Evolutionary conservation across 2,113 vertebrate genomes (phyloP).

Genomic region (Strix aluco): DNA sequence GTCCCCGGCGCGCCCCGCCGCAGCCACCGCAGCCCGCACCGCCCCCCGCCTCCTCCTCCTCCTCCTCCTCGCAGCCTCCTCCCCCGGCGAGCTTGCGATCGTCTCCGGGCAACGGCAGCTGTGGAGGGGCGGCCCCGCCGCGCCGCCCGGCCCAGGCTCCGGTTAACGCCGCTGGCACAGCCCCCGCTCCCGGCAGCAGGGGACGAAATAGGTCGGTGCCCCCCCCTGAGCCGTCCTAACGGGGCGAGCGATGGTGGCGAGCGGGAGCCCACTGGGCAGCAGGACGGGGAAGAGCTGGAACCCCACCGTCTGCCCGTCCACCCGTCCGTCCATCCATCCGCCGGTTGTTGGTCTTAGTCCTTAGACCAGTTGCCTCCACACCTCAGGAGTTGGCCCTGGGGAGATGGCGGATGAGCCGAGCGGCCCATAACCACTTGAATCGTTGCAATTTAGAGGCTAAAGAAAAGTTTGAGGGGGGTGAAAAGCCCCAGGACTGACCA

Average conservation of each 20-base stretch:
- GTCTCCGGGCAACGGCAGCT: slow-evolving; percentile 72
- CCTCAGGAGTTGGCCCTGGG: background rate
- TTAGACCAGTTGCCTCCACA: background rate
- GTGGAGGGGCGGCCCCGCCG: background rate
- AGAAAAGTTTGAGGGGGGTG: background rate
- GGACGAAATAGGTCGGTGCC: background rate
- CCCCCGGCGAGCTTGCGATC: background rate
- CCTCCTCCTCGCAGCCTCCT: background rate
- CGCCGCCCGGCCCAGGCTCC: background rate
- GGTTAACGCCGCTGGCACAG: background rate
- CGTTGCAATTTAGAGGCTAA: accelerated
- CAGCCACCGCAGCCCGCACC: slow-evolving; percentile 65
- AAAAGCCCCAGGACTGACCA: accelerated
- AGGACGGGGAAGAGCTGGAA: background rate
- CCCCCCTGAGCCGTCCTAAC: background rate
- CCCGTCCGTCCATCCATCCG: background rate
- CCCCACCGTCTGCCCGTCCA: background rate
- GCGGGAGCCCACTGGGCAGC: background rate
- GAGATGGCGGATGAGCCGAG: background rate
- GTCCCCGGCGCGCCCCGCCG: slow-evolving; percentile 73
- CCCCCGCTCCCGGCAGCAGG: background rate
- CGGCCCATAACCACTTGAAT: accelerated
- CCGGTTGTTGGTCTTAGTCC: accelerated
- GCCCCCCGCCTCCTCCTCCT: background rate
- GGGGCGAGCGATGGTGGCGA: background rate